Percentiles rank a stretch among this genome's conserved stretches.
phyloP scores from a whole-genome alignment of 2,797 vertebrate species.

The Ambastaia sidthimunki region DNA sequence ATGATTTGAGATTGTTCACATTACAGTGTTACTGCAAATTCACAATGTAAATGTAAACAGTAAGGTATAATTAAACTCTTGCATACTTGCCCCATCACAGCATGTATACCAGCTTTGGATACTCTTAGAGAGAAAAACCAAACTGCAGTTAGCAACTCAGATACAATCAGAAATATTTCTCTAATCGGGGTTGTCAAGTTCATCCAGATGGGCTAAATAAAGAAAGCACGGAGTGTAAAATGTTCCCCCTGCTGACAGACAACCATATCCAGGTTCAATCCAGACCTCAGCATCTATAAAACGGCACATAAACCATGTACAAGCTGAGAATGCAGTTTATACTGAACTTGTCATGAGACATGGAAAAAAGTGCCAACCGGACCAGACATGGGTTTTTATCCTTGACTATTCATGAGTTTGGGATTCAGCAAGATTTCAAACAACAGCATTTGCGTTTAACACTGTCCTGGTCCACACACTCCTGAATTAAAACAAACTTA shows the following conservation, averaged over 20 bases:
- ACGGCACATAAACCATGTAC: background rate
- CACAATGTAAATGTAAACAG: background rate
- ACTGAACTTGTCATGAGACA: background rate
- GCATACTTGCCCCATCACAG: background rate
- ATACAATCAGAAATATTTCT: constrained; percentile 32
- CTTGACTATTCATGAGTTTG: constrained; percentile 20
- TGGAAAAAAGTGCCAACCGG: constrained; percentile 8
- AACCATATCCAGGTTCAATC: constrained; percentile 5
- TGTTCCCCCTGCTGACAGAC: background rate
- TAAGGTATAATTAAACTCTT: constrained; percentile 13
- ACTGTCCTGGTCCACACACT: constrained; percentile 30
- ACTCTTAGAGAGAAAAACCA: background rate
- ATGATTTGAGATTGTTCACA: background rate
- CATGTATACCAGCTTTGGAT: constrained; percentile 1
- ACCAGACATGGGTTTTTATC: constrained; percentile 33
- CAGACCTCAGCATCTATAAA: background rate
- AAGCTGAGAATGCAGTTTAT: constrained; percentile 1
- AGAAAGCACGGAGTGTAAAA: constrained; percentile 3
- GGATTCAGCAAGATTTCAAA: constrained; percentile 34
- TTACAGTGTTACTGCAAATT: constrained; percentile 12
- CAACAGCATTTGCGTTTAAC: constrained; percentile 33
- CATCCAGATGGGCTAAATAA: constrained; percentile 20
- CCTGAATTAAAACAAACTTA: constrained; percentile 37
- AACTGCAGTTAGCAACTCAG: background rate
- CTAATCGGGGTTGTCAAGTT: constrained; percentile 16